A percentile compares a stretch with the other conserved stretches of the same genome.
Conservation (phyloP, 1,140 invertebrate species). For the Sarcophaga peregrina region DNA sequence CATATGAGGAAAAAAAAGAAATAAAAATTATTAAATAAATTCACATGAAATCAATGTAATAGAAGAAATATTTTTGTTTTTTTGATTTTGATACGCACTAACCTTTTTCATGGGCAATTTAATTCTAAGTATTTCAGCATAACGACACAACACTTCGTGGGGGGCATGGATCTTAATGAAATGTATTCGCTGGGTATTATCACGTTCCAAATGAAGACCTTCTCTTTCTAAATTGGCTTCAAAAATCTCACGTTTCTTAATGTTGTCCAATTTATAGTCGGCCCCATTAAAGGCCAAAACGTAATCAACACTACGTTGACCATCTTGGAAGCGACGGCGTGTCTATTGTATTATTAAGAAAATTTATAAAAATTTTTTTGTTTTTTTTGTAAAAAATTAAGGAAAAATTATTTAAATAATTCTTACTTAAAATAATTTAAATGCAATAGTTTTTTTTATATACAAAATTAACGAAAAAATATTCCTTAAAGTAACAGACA, state of each 20-base stretch:
- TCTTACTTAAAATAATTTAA: neutral
- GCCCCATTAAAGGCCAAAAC: constrained; percentile 74
- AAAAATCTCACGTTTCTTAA: constrained; percentile 69
- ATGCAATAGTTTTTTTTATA: neutral
- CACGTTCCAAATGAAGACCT: constrained; percentile 73
- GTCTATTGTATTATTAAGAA: constrained; percentile 51
- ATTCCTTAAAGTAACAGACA: neutral
- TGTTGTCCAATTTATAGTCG: constrained; percentile 58
- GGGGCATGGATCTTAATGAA: constrained; percentile 84
- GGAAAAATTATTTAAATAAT: neutral
- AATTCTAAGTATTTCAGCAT: constrained; percentile 88
- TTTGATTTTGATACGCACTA: constrained; percentile 50
- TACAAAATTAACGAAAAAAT: constrained; percentile 27
- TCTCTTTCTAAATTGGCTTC: constrained; percentile 72
- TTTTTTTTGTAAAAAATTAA: neutral
- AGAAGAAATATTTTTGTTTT: too few relatives aligned
- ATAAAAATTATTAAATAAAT: neutral
- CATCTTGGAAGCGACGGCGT: constrained; percentile 65
- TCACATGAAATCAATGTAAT: too few relatives aligned
- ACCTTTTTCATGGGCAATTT: constrained; percentile 88
- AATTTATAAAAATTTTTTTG: neutral
- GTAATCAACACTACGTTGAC: constrained; percentile 72
- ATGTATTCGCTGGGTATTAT: constrained; percentile 71
- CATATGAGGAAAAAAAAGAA: neutral
- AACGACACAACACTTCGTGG: constrained; percentile 80